Conservation (phyloP, 2,888 invertebrate genomes). For the Epiblema foenella region DNA sequence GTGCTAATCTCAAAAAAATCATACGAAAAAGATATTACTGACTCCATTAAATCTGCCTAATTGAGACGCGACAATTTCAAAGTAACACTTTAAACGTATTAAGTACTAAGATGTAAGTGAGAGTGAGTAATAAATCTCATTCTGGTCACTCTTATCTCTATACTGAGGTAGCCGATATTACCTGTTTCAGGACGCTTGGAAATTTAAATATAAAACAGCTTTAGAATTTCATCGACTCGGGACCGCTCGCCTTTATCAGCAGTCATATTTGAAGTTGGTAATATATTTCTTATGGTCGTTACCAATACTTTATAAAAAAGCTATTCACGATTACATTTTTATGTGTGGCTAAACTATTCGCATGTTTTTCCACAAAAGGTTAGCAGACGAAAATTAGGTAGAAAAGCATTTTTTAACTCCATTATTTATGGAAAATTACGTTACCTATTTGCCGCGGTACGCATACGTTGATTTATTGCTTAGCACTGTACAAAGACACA, state of each 20-base stretch:
- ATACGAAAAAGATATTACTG: conserved; percentile 58
- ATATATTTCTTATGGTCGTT: conserved; percentile 26
- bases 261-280: conserved; percentile 42
- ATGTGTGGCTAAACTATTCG: neutral
- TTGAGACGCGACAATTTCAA: conserved; percentile 71
- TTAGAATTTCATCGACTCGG: conserved; percentile 59
- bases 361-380: neutral
- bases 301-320: neutral
- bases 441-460: too few species aligned
- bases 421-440: too few species aligned
- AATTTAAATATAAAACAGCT: conserved; percentile 78
- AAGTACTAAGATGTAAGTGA: conserved; percentile 64
- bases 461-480: neutral
- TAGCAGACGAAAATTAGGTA: too few species aligned
- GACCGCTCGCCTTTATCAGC: conserved; percentile 51
- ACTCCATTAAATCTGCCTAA: conserved; percentile 67
- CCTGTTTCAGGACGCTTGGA: conserved; percentile 68
- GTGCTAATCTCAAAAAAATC: conserved; percentile 44
- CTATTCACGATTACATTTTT: neutral
- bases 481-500: neutral
- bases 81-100: conserved; percentile 65
- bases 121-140: conserved; percentile 80
- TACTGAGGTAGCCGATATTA: conserved; percentile 76
- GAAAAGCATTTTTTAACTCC: too few species aligned
- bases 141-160: conserved; percentile 75